Conservation (phyloP, 2,888 invertebrate genomes). For the Cyaniris semiargus region DNA sequence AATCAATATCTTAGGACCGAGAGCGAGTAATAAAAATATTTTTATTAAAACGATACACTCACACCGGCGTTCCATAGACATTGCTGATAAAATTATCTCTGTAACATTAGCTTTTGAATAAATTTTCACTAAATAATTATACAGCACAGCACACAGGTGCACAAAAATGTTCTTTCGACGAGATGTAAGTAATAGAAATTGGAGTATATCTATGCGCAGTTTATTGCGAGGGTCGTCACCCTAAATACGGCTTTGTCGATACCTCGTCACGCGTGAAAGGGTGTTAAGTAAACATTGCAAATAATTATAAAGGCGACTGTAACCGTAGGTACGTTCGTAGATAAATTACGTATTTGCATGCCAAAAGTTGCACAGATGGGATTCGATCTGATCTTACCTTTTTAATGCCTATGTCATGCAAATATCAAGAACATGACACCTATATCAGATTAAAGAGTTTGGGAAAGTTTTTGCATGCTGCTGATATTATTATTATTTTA, state of each 20-base stretch:
- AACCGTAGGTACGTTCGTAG: constrained; percentile 70
- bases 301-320: constrained; percentile 79
- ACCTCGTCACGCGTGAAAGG: constrained; percentile 79
- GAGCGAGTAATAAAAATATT: background rate
- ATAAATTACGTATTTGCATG: constrained; percentile 72
- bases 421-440: constrained; percentile 74
- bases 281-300: constrained; percentile 82
- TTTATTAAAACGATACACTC: background rate
- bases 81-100: background rate
- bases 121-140: background rate
- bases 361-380: constrained; percentile 58
- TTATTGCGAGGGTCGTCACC: constrained; percentile 42
- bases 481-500: background rate
- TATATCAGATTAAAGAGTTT: constrained; percentile 74
- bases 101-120: constrained; percentile 2
- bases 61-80: background rate
- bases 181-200: constrained; percentile 12
- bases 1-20: background rate
- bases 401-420: constrained; percentile 73
- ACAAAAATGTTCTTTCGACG: background rate
- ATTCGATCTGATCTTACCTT: constrained; percentile 53
- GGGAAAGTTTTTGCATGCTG: constrained; percentile 48
- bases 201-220: constrained; percentile 23
- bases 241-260: constrained; percentile 60
- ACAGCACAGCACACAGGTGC: background rate